Percentiles rank a stretch among this genome's conserved stretches.
These are phyloP conservation scores for Halcyon senegalensis DNA, from an alignment of 2,113 vertebrate genomes.

Conservation along the genomic window DNA sequence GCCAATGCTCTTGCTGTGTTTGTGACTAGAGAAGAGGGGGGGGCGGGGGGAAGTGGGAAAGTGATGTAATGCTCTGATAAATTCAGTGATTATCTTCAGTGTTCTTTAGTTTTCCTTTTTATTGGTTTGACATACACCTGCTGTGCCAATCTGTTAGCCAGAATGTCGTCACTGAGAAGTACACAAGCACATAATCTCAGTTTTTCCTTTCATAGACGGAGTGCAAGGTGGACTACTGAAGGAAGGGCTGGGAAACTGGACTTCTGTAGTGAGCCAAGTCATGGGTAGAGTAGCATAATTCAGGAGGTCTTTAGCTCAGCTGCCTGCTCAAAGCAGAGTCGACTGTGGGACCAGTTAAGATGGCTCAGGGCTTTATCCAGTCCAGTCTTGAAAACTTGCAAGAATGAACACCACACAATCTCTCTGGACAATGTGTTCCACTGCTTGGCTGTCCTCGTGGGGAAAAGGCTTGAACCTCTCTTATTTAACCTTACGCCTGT, in stretches of 20 bases:
- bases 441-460: neutral
- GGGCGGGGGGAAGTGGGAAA: neutral
- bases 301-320: neutral
- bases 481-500: neutral
- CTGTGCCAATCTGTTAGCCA: slow-evolving; percentile 53
- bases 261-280: neutral
- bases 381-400: neutral
- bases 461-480: neutral
- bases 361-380: neutral
- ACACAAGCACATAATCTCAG: neutral
- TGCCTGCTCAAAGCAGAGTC: neutral
- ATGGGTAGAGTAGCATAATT: neutral
- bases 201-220: neutral
- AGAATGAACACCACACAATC: neutral
- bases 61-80: slow-evolving; percentile 52
- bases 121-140: slow-evolving; percentile 26
- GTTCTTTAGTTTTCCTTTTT: slow-evolving; percentile 18
- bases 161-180: neutral
- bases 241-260: neutral
- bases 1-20: neutral
- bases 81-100: slow-evolving; percentile 11
- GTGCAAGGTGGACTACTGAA: neutral
- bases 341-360: neutral
- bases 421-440: neutral
- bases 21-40: neutral